Base-by-base conservation (phyloP, 1,140 invertebrate genomes). In the Periplaneta americana region DNA sequence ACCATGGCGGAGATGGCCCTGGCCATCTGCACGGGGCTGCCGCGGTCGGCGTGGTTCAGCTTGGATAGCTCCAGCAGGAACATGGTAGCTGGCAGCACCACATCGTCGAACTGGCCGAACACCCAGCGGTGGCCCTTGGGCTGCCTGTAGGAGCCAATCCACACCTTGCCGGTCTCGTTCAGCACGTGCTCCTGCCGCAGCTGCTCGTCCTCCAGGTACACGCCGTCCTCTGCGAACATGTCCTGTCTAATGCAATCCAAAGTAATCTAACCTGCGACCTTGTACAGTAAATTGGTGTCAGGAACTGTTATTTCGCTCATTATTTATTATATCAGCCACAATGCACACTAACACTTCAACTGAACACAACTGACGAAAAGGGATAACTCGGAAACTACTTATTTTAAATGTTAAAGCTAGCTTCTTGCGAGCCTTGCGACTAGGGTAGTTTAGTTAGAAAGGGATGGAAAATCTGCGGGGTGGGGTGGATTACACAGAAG, bases 161-260 rank as follows among this genome's bases (percentile, higher is more conserved):
- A 96, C 79, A 96, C 92, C 86, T 94, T 93, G n/a, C 94, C 94
- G 80, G 89, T 91, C 82, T 96, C 94, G 84, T 94, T 94, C 34
- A 94, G 85, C 5, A 96, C 90, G 86, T 94, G 95, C 86, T 96
- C 94, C 57, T 93, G 88, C 35, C 91, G 87, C 37, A 91, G 90
- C 9, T 89, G 88, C 74, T 91, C 91, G 82, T 93, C 91, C 39
- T 91, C 89, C 91, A 95, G 90, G 87, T 92, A 94, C 17, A 95
- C 94, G 8, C 88, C 83, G 85, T 94, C 93, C 80, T 92, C 92
- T 85, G 84, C 8, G 75, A 33, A 11, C 22, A 57, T n/a, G 39
- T n/a, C 13, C 39, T 15, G 13, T 57, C 39, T n/a, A n/a, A n/a
- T n/a, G n/a, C n/a, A n/a, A n/a, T n/a, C n/a, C n/a, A 17, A 28